Evolutionary conservation across 2,888 invertebrate genomes (phyloP).

Genomic region (Synanthedon tipuliformis): DNA sequence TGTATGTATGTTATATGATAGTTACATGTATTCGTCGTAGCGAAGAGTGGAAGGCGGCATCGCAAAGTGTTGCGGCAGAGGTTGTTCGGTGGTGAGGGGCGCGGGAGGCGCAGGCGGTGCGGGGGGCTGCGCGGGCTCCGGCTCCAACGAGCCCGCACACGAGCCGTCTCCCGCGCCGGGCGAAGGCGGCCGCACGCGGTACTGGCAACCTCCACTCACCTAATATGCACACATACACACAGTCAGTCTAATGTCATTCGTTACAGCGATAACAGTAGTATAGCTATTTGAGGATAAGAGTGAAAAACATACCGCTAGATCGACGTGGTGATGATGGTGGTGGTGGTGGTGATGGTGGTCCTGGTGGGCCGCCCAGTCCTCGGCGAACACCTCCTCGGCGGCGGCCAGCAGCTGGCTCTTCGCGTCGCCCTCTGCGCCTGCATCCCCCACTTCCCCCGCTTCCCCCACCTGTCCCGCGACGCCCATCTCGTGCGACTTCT

Average conservation of each 20-base stretch:
- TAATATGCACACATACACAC: slow-evolving; percentile 6
- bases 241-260: too few species aligned
- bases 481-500: slow-evolving; percentile 63
- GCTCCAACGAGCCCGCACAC: slow-evolving; percentile 4
- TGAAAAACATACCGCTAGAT: slow-evolving; percentile 13
- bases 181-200: slow-evolving; percentile 39
- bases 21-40: slow-evolving; percentile 45
- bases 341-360: slow-evolving; percentile 31
- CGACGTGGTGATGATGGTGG: slow-evolving; percentile 21
- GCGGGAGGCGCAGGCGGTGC: slow-evolving; percentile 10
- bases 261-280: too few species aligned
- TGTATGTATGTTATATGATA: too few species aligned
- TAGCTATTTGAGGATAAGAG: too few species aligned
- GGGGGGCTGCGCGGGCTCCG: background rate
- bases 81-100: slow-evolving; percentile 27
- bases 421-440: slow-evolving; percentile 23
- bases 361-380: slow-evolving; percentile 40
- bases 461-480: slow-evolving; percentile 35
- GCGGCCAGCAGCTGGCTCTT: slow-evolving; percentile 53
- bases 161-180: slow-evolving; percentile 9
- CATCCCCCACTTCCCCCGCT: slow-evolving; percentile 12
- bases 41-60: slow-evolving; percentile 24
- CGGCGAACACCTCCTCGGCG: slow-evolving; percentile 50
- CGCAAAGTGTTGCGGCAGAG: slow-evolving; percentile 33
- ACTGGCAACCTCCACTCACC: slow-evolving; percentile 34